These are phyloP conservation scores for Chrysomela aeneicollis DNA, from an alignment of 2,888 invertebrate genomes.

Conservation along the genomic window DNA sequence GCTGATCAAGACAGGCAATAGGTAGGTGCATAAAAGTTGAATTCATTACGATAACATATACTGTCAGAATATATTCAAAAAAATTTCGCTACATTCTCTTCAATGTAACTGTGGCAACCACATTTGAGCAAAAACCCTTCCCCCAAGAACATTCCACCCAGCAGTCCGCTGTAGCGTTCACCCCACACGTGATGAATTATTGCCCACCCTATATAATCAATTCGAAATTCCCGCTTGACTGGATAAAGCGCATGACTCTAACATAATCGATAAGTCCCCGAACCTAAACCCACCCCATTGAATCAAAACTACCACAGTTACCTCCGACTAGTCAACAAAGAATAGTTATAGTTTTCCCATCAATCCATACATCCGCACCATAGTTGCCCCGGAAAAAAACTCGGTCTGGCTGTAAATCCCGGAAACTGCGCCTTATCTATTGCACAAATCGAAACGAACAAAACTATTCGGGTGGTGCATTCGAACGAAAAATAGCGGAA, in stretches of 20 bases:
- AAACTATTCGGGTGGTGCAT: too few species aligned
- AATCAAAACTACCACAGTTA: conserved; percentile 49
- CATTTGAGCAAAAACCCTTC: too few species aligned
- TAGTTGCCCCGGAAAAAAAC: neutral
- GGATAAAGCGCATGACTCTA: neutral
- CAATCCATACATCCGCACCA: neutral
- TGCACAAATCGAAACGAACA: too few species aligned
- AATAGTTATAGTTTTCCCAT: conserved; percentile 35
- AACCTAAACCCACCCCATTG: conserved; percentile 48
- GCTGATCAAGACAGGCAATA: too few species aligned
- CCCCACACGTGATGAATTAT: neutral
- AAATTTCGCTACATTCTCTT: too few species aligned
- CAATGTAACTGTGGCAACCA: too few species aligned
- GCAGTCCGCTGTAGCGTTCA: neutral
- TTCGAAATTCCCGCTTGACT: neutral
- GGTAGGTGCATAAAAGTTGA: too few species aligned
- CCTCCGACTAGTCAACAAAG: conserved; percentile 46
- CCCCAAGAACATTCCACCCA: too few species aligned
- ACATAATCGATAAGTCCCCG: neutral
- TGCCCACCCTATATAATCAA: neutral
- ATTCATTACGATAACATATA: too few species aligned
- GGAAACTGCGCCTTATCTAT: too few species aligned
- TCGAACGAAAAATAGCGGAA: too few species aligned
- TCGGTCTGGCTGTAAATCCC: neutral
- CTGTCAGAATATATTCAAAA: too few species aligned